Conservation (phyloP, 2,888 invertebrate species). For the Cryptosula pallasiana region DNA sequence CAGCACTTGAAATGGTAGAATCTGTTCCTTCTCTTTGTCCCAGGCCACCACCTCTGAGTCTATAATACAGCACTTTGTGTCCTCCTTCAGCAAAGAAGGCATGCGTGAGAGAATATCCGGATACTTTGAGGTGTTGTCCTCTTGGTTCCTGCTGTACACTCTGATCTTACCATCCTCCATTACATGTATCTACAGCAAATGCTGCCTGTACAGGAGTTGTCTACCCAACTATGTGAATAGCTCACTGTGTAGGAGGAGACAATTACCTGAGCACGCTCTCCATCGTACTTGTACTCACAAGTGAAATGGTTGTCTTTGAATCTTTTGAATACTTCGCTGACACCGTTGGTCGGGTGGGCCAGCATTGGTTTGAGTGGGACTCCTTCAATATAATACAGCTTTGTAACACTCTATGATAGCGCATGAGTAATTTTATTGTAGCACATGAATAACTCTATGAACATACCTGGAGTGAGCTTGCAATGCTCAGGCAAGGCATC, state of each 20-base stretch:
- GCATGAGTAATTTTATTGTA: background rate
- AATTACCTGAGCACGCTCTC: constrained; percentile 86
- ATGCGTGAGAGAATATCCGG: constrained; percentile 82
- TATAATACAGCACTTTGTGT: constrained; percentile 75
- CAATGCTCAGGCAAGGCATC: constrained; percentile 71
- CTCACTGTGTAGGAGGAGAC: too few relatives aligned
- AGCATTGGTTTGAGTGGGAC: constrained; percentile 96
- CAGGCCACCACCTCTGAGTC: constrained; percentile 97
- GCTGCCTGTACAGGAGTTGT: too few relatives aligned
- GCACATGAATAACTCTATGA: background rate
- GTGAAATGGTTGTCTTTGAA: constrained; percentile 82
- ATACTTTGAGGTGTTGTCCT: constrained; percentile 88
- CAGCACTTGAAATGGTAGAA: constrained; percentile 91
- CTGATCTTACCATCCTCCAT: constrained; percentile 65
- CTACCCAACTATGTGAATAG: too few relatives aligned
- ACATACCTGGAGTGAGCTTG: constrained; percentile 72
- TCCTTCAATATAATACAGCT: constrained; percentile 39
- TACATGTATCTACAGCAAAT: constrained; percentile 65
- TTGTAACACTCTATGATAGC: background rate
- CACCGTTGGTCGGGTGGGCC: constrained; percentile 93
- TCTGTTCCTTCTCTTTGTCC: constrained; percentile 78
- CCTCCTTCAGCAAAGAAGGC: constrained; percentile 38
- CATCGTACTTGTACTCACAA: constrained; percentile 99
- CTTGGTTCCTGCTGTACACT: constrained; percentile 92
- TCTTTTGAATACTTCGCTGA: constrained; percentile 77